A percentile compares a stretch with the other conserved stretches of the same genome.
These are phyloP conservation scores for Lepus oiostolus DNA, from an alignment of 2,797 vertebrate species.

Conservation along the genomic window DNA sequence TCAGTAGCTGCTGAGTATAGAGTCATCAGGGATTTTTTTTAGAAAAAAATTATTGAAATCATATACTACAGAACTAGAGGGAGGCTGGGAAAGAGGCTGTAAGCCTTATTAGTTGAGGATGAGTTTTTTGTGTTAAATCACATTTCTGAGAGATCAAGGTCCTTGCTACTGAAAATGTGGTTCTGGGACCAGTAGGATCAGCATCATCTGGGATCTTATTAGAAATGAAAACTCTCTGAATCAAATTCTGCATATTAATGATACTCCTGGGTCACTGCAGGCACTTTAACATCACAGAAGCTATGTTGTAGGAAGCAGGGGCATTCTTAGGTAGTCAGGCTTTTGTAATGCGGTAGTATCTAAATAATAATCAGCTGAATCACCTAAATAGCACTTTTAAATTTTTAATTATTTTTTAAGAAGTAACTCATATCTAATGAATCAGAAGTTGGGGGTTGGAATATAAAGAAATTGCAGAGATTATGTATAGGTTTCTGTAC, in stretches of 20 bases:
- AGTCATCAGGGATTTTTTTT: neutral
- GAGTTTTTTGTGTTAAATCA: neutral
- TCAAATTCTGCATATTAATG: neutral
- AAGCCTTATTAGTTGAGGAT: neutral
- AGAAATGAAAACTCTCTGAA: neutral
- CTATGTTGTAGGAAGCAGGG: neutral
- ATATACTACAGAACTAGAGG: neutral
- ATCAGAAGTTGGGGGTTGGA: neutral
- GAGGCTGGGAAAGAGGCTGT: neutral
- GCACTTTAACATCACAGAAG: neutral
- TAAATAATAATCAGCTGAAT: neutral
- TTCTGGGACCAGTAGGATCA: neutral
- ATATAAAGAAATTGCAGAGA: neutral
- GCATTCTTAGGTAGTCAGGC: neutral
- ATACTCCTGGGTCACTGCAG: neutral
- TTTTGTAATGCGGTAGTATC: too few relatives aligned
- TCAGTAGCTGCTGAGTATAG: neutral
- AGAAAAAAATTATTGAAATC: neutral
- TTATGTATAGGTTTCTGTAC: neutral
- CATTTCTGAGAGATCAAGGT: conserved; percentile 16
- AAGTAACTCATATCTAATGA: neutral
- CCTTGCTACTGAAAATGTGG: neutral
- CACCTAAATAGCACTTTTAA: neutral
- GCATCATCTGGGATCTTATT: neutral
- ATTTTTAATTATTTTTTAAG: neutral